These are phyloP conservation scores for Hydrophis major DNA, from an alignment of 2,797 vertebrate genomes.

Conservation along the genomic window DNA sequence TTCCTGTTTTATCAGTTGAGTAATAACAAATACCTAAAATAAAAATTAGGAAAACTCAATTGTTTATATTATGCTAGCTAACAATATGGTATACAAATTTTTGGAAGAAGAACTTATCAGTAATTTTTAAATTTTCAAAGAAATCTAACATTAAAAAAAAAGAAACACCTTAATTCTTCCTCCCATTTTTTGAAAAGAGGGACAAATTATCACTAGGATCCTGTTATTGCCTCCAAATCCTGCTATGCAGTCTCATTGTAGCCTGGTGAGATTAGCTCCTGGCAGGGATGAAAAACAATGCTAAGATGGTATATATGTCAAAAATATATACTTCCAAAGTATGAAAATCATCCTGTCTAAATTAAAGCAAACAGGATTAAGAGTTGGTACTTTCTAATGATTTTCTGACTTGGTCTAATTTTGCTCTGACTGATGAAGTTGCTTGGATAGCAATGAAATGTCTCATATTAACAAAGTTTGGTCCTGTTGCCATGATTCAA, in stretches of 20 bases:
- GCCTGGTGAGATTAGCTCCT: background rate
- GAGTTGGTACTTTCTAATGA: background rate
- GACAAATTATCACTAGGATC: background rate
- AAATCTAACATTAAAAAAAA: background rate
- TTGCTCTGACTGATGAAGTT: background rate
- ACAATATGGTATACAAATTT: background rate
- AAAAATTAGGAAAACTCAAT: background rate
- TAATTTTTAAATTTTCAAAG: background rate
- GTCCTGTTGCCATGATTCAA: background rate
- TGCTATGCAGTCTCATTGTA: background rate
- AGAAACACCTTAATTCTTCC: background rate
- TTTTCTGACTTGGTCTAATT: background rate
- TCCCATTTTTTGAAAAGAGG: background rate
- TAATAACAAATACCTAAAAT: background rate
- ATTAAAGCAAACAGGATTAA: background rate
- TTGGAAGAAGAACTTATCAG: background rate
- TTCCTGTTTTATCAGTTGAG: rapidly evolving
- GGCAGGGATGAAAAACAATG: background rate
- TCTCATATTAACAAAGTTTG: background rate
- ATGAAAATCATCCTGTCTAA: background rate
- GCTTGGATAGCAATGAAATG: background rate
- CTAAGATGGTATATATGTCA: background rate
- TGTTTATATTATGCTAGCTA: background rate
- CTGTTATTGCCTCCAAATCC: background rate
- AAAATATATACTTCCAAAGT: background rate